phyloP scores from a whole-genome alignment of 2,888 invertebrate species.

The Chloroclystis v-ata region DNA sequence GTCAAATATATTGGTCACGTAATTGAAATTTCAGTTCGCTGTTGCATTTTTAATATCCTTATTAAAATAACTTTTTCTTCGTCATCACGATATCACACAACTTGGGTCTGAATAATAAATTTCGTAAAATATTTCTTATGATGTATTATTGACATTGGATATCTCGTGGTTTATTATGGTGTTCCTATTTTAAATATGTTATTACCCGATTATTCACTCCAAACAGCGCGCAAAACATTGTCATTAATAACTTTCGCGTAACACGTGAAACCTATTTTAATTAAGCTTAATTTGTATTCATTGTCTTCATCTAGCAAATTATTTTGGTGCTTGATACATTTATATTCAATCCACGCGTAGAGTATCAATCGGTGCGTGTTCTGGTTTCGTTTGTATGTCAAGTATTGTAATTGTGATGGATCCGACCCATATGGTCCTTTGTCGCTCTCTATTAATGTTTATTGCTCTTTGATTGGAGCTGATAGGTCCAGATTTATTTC shows the following conservation, averaged over 20 bases:
- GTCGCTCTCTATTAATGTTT: conserved; percentile 46
- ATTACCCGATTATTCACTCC: too few relatives aligned
- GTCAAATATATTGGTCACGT: conserved; percentile 1
- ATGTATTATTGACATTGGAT: too few relatives aligned
- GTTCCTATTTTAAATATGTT: too few relatives aligned
- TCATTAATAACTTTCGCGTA: conserved; percentile 41
- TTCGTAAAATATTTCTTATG: too few relatives aligned
- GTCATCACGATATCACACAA: too few relatives aligned
- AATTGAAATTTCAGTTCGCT: neutral
- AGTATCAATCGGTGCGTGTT: conserved; percentile 36
- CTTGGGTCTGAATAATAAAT: too few relatives aligned
- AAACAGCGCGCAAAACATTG: too few relatives aligned
- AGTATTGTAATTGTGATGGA: conserved; percentile 51
- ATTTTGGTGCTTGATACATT: conserved; percentile 47
- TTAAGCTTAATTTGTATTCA: conserved; percentile 35
- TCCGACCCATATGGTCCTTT: conserved; percentile 41
- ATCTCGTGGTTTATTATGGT: too few relatives aligned
- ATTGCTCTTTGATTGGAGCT: conserved; percentile 32
- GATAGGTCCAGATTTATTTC: conserved; percentile 25
- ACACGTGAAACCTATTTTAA: conserved; percentile 37
- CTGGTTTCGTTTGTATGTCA: conserved; percentile 39
- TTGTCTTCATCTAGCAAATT: conserved; percentile 37
- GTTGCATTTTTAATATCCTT: conserved; percentile 8
- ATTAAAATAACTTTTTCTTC: too few relatives aligned
- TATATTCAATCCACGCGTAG: conserved; percentile 44